Percentiles rank a stretch among this genome's conserved stretches.
These are phyloP conservation scores for Megaptera novaeangliae DNA, from an alignment of 2,113 vertebrate genomes.

Conservation along the genomic window DNA sequence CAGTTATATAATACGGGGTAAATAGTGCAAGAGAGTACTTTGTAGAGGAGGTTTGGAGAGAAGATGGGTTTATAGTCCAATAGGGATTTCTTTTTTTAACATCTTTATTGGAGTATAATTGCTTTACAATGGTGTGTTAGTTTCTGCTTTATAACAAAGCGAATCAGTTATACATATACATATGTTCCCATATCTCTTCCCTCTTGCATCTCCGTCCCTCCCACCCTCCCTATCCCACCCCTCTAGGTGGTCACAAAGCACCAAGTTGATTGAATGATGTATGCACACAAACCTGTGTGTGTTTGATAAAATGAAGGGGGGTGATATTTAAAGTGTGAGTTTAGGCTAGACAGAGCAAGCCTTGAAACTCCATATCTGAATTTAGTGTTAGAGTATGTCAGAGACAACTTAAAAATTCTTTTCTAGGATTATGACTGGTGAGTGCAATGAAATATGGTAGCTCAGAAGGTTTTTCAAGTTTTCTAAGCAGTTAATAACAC, in stretches of 20 bases:
- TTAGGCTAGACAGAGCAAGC: background rate
- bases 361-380: background rate
- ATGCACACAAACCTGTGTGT: background rate
- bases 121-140: too few relatives aligned
- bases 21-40: background rate
- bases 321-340: background rate
- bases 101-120: too few relatives aligned
- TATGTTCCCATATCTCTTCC: too few relatives aligned
- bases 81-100: background rate
- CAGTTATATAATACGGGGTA: background rate
- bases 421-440: background rate
- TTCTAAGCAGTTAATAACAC: background rate
- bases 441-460: background rate
- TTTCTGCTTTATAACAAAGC: too few relatives aligned
- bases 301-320: background rate
- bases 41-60: background rate
- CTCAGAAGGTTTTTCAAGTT: background rate
- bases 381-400: background rate
- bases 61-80: background rate
- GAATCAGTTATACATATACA: too few relatives aligned
- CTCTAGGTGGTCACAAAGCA: too few relatives aligned
- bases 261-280: background rate
- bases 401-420: background rate
- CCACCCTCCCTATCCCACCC: too few relatives aligned
- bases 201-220: too few relatives aligned